Base-by-base conservation (phyloP, 1,140 invertebrate genomes). In the Nomia melanderi region DNA sequence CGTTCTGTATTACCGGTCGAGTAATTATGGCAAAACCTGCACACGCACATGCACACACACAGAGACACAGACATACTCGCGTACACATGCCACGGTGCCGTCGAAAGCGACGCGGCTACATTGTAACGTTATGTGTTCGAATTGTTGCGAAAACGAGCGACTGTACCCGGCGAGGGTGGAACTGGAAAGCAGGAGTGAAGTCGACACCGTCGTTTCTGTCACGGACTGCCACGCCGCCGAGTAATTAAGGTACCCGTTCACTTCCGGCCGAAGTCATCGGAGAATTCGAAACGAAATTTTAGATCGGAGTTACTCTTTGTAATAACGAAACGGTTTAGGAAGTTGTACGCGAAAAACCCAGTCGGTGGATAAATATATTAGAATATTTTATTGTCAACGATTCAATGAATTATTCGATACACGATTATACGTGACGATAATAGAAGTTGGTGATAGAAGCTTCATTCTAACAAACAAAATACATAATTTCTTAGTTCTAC, bases 1-100 rank as follows among this genome's bases (percentile, higher is more conserved):
- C 84, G 84, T 86, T 86, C 89, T 87, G 86, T 88, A 90, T 89
- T 90, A 90, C 87, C 86, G 87, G 81, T 83, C 86, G 83, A 91
- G 89, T 91, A 91, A 91, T 91, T 91, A 91, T 88, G 86, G 80
- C 86, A 78, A 87, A 83, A 64, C 72, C 78, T 81, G 44, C 44
- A 17, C 63, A n/a, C 72, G 57, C 78, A 44, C 79, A 80, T 73
- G 64, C 63, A 72, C 80, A 29, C 56, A 17, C 65, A 5, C 66
- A 39, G n/a, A n/a, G n/a, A n/a, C n/a, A n/a, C n/a, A n/a, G n/a
- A n/a, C n/a, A n/a, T n/a, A n/a, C n/a, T n/a, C n/a, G n/a, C n/a
- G n/a, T n/a, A n/a, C n/a, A n/a, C n/a, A n/a, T n/a, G n/a, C n/a
- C n/a, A n/a, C 60, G 41, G 54, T 57, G 56, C 73, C 75, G 73